These are phyloP conservation scores for Euproctis similis DNA, from an alignment of 2,888 invertebrate species.

Conservation along the genomic window DNA sequence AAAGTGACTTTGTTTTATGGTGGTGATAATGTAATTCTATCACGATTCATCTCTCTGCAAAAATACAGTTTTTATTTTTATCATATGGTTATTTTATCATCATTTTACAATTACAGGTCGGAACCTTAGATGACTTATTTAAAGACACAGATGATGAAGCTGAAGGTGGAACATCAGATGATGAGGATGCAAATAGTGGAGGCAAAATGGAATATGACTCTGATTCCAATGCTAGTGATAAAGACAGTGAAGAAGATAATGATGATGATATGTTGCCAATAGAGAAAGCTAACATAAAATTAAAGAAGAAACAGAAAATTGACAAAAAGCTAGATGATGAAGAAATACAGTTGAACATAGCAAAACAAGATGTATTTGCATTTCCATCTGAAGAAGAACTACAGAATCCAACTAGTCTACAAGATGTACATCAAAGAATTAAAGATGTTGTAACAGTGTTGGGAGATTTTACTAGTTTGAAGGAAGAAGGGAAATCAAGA, in stretches of 20 bases:
- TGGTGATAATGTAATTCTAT: too few species aligned
- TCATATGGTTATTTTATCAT: too few species aligned
- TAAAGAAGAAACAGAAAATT: conserved; percentile 82
- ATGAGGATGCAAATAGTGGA: conserved; percentile 37
- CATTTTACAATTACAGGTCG: conserved; percentile 42
- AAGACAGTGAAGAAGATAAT: conserved; percentile 37
- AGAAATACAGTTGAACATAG: conserved; percentile 88
- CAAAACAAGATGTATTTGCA: conserved; percentile 83
- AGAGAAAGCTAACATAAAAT: conserved; percentile 86
- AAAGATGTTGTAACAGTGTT: conserved; percentile 88
- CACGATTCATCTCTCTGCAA: too few species aligned
- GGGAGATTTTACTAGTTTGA: conserved; percentile 83
- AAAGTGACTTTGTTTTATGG: too few species aligned
- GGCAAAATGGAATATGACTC: conserved; percentile 51
- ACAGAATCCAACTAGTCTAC: conserved; percentile 82
- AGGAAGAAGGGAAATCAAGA: conserved; percentile 82
- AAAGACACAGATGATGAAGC: conserved; percentile 62
- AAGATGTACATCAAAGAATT: conserved; percentile 92
- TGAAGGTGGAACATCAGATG: conserved; percentile 43
- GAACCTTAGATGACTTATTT: conserved; percentile 72
- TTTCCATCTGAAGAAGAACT: conserved; percentile 87
- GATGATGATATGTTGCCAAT: conserved; percentile 87
- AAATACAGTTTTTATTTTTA: too few species aligned
- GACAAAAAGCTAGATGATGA: conserved; percentile 84
- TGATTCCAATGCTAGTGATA: conserved; percentile 49